Evolutionary conservation across 1,140 invertebrate genomes (phyloP).

Genomic region (Homarus americanus): DNA sequence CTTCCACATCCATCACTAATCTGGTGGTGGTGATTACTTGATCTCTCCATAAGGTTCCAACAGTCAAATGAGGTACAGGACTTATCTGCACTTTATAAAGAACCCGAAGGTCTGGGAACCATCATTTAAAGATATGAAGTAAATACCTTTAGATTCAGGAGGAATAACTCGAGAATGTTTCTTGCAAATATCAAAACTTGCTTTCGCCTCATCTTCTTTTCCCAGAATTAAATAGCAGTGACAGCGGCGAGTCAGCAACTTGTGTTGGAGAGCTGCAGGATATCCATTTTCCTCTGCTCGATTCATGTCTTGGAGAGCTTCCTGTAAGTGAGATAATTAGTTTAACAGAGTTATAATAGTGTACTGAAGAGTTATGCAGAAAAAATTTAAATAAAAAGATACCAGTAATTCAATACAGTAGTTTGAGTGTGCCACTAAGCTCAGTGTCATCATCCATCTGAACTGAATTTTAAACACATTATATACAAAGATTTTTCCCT

Average conservation of each 20-base stretch:
- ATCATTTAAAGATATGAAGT: neutral
- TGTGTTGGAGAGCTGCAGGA: constrained; percentile 33
- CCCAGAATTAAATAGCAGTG: constrained; percentile 8
- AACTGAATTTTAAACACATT: too few relatives aligned
- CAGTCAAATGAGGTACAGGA: too few relatives aligned
- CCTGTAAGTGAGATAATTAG: constrained; percentile 13
- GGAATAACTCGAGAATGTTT: neutral
- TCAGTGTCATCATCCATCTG: too few relatives aligned
- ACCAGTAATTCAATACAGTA: neutral
- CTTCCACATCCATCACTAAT: too few relatives aligned
- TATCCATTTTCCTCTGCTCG: constrained; percentile 35
- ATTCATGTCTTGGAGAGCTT: constrained; percentile 42
- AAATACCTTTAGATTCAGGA: constrained; percentile 29
- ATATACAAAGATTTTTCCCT: too few relatives aligned
- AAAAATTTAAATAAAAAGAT: neutral
- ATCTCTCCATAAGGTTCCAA: too few relatives aligned
- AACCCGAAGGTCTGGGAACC: too few relatives aligned
- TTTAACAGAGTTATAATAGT: neutral
- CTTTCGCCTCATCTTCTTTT: neutral
- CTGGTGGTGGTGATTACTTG: too few relatives aligned
- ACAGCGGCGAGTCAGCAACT: constrained; percentile 39
- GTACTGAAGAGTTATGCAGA: neutral
- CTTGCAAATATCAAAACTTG: constrained; percentile 1
- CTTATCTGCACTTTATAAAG: too few relatives aligned
- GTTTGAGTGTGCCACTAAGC: too few relatives aligned